Evolutionary conservation across 2,113 vertebrate species (phyloP), one percentile per base, ranked within the genome.

Genomic region (Acrocephalus arundinaceus): DNA sequence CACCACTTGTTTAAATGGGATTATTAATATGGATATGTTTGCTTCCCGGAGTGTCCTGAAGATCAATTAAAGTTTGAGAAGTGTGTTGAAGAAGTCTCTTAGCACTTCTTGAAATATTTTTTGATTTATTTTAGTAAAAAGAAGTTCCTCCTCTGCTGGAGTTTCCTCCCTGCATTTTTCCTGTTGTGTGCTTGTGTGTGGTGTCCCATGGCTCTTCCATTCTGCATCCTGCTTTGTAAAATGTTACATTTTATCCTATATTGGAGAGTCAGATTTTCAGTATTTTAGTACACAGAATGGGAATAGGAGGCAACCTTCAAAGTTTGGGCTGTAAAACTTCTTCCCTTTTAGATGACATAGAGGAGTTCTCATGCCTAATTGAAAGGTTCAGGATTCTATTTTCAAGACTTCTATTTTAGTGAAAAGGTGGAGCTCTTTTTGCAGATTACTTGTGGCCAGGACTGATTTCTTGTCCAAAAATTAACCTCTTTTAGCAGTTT

Each of bases 401-500:
- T 18, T 68, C 48, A 66, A 87, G 68, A 41, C 62, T 90, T 65
- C 68, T 74, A 3, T 84, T 90, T 48, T 39, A 30, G 45, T 75
- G 68, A 75, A 75, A 65, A 92, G 52, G 31, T 65, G 49, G 92
- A 93, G 61, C 57, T 88, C 76, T 82, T 89, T 75, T 65, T 79
- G 74, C 51, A 62, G 58, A 82, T 95, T 65, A 41, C 57, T 90
- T 39, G 61, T 90, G 80, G 76, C 80, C 88, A 82, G 70, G n/a
- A 78, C 41, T 78, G 73, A 54, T 85, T 93, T 81, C 85, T 74
- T 89, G 79, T 89, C 66, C 72, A 87, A 74, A 92, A 90, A n/a
- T 70, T 70, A 71, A 71, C 37, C 72, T 85, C 11, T 86, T 74
- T 52, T 13, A 89, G 79, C 72, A 90, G 57, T 82, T 63, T 63